These are phyloP conservation scores for Silurus asotus DNA, from an alignment of 2,113 vertebrate genomes.

Conservation along the genomic window DNA sequence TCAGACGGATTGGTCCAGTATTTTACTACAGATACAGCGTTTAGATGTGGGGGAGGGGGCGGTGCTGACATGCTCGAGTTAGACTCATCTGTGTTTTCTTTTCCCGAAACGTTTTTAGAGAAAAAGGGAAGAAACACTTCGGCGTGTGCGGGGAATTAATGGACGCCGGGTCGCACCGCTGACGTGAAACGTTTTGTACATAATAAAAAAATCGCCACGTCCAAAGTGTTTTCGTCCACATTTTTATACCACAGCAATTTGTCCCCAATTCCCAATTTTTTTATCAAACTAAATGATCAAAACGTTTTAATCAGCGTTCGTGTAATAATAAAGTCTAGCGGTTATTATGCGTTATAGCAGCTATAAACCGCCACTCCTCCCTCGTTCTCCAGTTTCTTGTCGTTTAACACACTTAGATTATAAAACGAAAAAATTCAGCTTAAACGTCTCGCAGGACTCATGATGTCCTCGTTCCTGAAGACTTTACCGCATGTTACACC, in stretches of 20 bases:
- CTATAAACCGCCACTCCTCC: not conserved
- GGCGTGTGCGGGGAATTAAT: not conserved
- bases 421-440: no score
- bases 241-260: not conserved
- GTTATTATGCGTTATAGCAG: not conserved
- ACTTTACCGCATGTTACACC: not conserved
- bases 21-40: not conserved
- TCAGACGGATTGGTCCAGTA: slow-evolving; percentile 33
- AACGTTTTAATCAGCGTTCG: no score
- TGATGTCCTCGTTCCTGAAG: not conserved
- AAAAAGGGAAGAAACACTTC: not conserved
- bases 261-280: not conserved
- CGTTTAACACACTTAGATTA: not conserved
- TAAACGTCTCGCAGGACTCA: not conserved
- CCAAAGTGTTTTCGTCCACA: not conserved
- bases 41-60: not conserved
- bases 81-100: not conserved
- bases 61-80: slow-evolving; percentile 12
- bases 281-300: not conserved
- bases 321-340: no score
- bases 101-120: not conserved
- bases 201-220: not conserved
- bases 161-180: no score
- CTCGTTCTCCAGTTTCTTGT: not conserved
- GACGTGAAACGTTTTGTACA: no score